phyloP scores from a whole-genome alignment of 1,140 invertebrate species.

The Dufourea novaeangliae region DNA sequence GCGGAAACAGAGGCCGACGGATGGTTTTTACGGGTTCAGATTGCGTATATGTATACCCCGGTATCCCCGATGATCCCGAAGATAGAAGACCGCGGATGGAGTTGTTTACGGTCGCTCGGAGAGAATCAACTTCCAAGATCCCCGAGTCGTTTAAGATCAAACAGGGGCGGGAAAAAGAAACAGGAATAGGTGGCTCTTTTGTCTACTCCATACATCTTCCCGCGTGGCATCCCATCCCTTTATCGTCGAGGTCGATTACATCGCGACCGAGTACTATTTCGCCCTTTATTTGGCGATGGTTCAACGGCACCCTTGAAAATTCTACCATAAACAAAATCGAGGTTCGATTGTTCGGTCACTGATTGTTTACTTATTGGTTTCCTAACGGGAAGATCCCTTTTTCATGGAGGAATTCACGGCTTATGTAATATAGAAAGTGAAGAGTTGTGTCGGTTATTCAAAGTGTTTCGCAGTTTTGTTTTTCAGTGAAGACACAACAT shows the following conservation, averaged over 20 bases:
- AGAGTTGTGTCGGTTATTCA: no score
- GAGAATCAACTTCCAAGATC: constrained; percentile 23
- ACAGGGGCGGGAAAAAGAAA: not conserved
- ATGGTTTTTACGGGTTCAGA: constrained; percentile 8
- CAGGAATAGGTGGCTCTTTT: not conserved
- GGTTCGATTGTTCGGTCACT: no score
- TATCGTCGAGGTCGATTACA: constrained; percentile 25
- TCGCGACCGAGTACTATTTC: not conserved
- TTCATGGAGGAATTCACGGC: no score
- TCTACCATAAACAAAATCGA: no score
- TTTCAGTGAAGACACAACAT: no score
- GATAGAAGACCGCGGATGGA: constrained; percentile 28
- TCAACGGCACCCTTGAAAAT: no score
- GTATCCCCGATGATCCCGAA: constrained; percentile 25
- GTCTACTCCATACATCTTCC: not conserved
- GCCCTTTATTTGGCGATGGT: no score
- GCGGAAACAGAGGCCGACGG: not conserved
- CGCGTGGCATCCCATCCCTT: constrained; percentile 2
- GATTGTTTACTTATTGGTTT: no score
- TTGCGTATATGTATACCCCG: not conserved
- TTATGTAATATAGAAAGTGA: no score
- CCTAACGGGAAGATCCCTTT: no score
- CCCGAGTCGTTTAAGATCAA: not conserved
- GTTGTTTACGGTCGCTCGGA: constrained; percentile 41
- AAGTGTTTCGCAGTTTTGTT: no score